Base-by-base conservation (phyloP, 2,888 invertebrate species). In the Meliscaeva auricollis region DNA sequence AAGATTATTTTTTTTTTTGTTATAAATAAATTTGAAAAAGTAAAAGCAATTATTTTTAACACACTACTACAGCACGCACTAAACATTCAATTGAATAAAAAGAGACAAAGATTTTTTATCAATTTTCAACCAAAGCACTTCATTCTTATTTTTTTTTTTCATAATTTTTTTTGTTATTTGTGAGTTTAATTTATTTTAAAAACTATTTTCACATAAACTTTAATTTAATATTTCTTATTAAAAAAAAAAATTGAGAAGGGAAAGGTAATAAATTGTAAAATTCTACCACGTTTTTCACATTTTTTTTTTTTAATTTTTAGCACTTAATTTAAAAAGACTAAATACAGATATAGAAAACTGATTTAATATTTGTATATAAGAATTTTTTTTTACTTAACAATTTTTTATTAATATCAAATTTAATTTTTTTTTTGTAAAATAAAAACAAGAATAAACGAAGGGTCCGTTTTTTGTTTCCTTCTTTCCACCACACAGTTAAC, bases 401-500 rank as follows among this genome's bases (percentile, higher is more conserved):
- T 22, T 41, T 56, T 17, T 8, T 13, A 60, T 17, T 38, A 5
- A 38, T 26, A 62, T 30, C 46, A 64, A 9, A 73, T 69, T 9
- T n/a, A 62, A 32, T 38, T 58, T 38, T 30, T 35, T 35, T 46
- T 38, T 50, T 41, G 17, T 22, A 60, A 66, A 75, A 75, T 35
- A 38, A 46, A 35, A 50, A 69, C 58, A 76, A 76, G 62, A 35
- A 68, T 62, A 22, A 79, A 7, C 74, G 66, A 3, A 7, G 13
- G 32, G 66, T 68, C 68, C 79, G 72, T 68, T 60, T 48, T 20
- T 74, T 50, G 26, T 35, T 17, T 5, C n/a, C n/a, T 64, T 69
- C 48, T 60, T 22, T 15, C 22, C 58, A 75, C 80, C 66, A 54
- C 66, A 54, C 54, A 70, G 64, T 54, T 50, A 54, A 70, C 58